A percentile compares a stretch with the other conserved stretches of the same genome.
phyloP scores from a whole-genome alignment of 2,888 invertebrate genomes.

The Germaria angustata region DNA sequence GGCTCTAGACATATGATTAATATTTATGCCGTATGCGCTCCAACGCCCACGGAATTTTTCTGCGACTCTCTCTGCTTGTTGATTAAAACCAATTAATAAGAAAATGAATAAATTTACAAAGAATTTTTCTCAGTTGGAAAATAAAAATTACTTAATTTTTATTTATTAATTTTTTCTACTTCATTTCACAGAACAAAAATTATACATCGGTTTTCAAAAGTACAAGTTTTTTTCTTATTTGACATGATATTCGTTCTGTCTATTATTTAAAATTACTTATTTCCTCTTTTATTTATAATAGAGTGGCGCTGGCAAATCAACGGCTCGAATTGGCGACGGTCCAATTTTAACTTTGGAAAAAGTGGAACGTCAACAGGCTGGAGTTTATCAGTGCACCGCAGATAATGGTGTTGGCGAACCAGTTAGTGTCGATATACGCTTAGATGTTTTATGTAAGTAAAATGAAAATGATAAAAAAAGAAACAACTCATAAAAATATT shows the following conservation, averaged over 20 bases:
- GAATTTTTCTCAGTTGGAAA: too few relatives aligned
- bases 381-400: slow-evolving; percentile 85
- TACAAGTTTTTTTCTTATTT: too few relatives aligned
- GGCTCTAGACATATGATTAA: too few relatives aligned
- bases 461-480: neutral
- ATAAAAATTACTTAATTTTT: too few relatives aligned
- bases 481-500: neutral
- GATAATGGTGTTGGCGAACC: slow-evolving; percentile 86
- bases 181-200: too few relatives aligned
- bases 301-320: slow-evolving; percentile 79
- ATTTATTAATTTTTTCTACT: too few relatives aligned
- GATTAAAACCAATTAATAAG: too few relatives aligned
- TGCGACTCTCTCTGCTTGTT: too few relatives aligned
- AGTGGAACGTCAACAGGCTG: slow-evolving; percentile 84
- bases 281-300: slow-evolving; percentile 61
- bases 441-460: slow-evolving; percentile 85
- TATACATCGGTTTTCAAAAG: too few relatives aligned
- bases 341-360: slow-evolving; percentile 84
- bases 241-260: neutral
- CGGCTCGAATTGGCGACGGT: slow-evolving; percentile 82
- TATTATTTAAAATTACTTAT: slow-evolving; percentile 18
- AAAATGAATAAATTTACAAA: too few relatives aligned
- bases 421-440: slow-evolving; percentile 84
- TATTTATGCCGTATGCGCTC: too few relatives aligned
- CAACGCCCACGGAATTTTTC: too few relatives aligned